phyloP scores from a whole-genome alignment of 2,888 invertebrate genomes.

The Pinctada fucata region DNA sequence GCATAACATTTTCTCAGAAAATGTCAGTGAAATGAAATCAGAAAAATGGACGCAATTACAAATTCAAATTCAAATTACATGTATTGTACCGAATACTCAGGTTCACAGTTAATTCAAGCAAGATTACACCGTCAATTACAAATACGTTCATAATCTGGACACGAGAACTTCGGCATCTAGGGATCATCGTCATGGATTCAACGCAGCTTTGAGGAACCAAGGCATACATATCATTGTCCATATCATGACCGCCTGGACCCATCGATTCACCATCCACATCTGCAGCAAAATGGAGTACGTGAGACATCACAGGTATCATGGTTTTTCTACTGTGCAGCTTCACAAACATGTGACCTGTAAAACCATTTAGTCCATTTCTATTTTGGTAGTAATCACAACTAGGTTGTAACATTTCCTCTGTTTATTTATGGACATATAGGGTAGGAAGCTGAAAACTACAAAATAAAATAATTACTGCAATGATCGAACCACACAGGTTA shows the following conservation, averaged over 20 bases:
- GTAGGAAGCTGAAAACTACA: background rate
- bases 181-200: too few species aligned
- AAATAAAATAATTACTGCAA: background rate
- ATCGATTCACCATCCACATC: background rate
- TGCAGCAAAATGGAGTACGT: background rate
- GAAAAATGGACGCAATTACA: too few species aligned
- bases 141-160: too few species aligned
- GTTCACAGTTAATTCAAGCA: background rate
- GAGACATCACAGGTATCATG: background rate
- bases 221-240: background rate
- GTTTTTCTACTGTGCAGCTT: background rate
- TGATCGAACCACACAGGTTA: background rate
- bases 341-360: background rate
- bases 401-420: background rate
- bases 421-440: background rate
- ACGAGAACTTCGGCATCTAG: background rate
- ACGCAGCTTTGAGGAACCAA: too few species aligned
- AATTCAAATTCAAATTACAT: background rate
- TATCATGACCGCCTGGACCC: background rate
- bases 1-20: background rate
- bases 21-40: too few species aligned
- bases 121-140: too few species aligned
- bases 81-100: background rate
- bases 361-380: background rate
- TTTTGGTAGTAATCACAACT: background rate